Conservation (phyloP, 2,888 invertebrate genomes). For the Drosophila fulvimacula region DNA sequence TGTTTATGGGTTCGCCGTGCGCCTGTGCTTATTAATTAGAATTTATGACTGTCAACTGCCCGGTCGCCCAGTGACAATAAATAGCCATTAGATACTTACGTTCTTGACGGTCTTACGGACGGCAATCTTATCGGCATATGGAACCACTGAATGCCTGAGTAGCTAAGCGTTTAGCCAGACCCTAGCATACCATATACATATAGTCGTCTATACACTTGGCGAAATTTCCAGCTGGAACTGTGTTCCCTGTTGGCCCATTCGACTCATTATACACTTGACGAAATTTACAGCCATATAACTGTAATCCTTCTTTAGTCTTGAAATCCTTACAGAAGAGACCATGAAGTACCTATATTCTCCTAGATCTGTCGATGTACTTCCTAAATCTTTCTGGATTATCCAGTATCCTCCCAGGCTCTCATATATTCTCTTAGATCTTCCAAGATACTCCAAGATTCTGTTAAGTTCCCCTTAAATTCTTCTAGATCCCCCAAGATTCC, state of each 20-base stretch:
- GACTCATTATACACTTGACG: too few species aligned
- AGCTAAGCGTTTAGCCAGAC: neutral
- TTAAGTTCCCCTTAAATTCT: neutral
- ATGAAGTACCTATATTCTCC: too few species aligned
- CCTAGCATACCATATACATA: neutral
- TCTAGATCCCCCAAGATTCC: neutral
- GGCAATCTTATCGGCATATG: slow-evolving; percentile 57
- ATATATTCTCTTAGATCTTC: neutral
- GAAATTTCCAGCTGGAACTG: neutral
- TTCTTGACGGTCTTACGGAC: slow-evolving; percentile 18
- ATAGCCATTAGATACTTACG: slow-evolving; percentile 65
- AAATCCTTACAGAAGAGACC: too few species aligned
- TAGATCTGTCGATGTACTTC: too few species aligned
- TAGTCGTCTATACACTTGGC: neutral
- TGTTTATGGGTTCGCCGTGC: slow-evolving; percentile 46
- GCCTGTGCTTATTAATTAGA: slow-evolving; percentile 67
- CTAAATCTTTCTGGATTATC: too few species aligned
- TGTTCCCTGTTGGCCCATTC: neutral
- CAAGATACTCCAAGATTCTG: neutral
- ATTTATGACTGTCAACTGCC: slow-evolving; percentile 60
- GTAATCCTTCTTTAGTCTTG: too few species aligned
- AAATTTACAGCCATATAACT: too few species aligned
- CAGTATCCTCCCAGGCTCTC: neutral
- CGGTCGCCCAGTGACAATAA: slow-evolving; percentile 62
- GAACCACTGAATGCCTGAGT: slow-evolving; percentile 8